phyloP scores from a whole-genome alignment of 2,113 vertebrate species.

The Corydoras sp. region DNA sequence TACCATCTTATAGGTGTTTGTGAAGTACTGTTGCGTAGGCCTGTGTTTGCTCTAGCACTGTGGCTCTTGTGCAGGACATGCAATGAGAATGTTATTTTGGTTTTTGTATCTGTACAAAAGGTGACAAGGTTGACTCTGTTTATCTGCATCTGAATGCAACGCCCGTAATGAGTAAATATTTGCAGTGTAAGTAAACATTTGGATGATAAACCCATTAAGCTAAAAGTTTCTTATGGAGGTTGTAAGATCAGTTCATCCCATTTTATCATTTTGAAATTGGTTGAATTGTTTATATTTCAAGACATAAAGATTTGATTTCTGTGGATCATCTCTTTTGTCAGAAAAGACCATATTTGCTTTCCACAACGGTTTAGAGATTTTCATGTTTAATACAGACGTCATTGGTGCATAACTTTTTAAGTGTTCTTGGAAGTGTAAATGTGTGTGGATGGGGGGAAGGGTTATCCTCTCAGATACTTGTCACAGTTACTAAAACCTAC shows the following conservation, averaged over 20 bases:
- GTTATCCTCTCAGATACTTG: too few species aligned
- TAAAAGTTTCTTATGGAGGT: neutral
- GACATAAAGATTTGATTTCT: neutral
- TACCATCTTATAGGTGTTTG: too few species aligned
- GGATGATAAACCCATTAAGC: conserved; percentile 13
- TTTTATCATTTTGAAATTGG: neutral
- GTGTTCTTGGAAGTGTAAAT: neutral
- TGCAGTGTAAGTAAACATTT: conserved; percentile 12
- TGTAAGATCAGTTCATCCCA: too few species aligned
- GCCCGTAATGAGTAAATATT: conserved; percentile 26
- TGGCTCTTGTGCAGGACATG: neutral
- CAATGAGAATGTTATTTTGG: neutral
- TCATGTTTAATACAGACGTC: too few species aligned
- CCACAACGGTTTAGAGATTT: too few species aligned
- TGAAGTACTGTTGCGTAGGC: too few species aligned
- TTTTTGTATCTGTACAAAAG: conserved; percentile 25
- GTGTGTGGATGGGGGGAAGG: neutral
- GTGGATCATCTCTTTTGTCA: neutral
- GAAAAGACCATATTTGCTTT: neutral
- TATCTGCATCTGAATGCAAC: neutral
- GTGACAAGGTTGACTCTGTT: conserved; percentile 16
- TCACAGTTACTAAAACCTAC: too few species aligned
- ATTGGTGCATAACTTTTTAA: too few species aligned
- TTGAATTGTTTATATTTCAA: conserved; percentile 6
- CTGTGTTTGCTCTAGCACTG: neutral